Percentiles rank a stretch among this genome's conserved stretches.
Evolutionary conservation across 2,888 invertebrate species (phyloP).

Genomic region (Catocala fraxini): DNA sequence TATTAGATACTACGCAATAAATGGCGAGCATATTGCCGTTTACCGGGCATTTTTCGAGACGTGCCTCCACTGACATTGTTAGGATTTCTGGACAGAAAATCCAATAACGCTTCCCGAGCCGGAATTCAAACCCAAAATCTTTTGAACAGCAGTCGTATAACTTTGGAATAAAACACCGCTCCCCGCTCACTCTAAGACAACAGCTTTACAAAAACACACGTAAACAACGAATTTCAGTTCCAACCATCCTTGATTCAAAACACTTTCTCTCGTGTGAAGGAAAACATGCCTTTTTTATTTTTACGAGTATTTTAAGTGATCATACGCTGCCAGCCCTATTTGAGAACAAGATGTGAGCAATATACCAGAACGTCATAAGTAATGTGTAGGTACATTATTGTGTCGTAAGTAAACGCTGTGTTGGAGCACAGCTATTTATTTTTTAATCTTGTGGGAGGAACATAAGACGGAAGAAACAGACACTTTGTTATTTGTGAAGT

Average conservation of each 20-base stretch:
- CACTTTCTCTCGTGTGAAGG: slow-evolving; percentile 19
- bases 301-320: slow-evolving; percentile 19
- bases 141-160: too few species aligned
- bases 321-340: slow-evolving; percentile 33
- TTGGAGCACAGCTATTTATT: slow-evolving; percentile 28
- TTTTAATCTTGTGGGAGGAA: slow-evolving; percentile 40
- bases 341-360: slow-evolving; percentile 32
- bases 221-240: neutral
- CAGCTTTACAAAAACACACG: slow-evolving; percentile 10
- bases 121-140: too few species aligned
- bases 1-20: too few species aligned
- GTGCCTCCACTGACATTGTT: too few species aligned
- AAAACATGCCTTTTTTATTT: slow-evolving; percentile 14
- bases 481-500: slow-evolving; percentile 21
- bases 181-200: slow-evolving; percentile 2
- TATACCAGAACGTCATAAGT: slow-evolving; percentile 35
- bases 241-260: neutral
- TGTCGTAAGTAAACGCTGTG: slow-evolving; percentile 32
- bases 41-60: too few species aligned
- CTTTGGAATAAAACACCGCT: neutral
- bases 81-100: too few species aligned
- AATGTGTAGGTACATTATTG: slow-evolving; percentile 42
- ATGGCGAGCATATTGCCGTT: too few species aligned
- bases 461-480: slow-evolving; percentile 36
- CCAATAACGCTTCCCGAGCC: too few species aligned